phyloP scores from a whole-genome alignment of 2,888 invertebrate genomes.

The Drosophila atripex region DNA sequence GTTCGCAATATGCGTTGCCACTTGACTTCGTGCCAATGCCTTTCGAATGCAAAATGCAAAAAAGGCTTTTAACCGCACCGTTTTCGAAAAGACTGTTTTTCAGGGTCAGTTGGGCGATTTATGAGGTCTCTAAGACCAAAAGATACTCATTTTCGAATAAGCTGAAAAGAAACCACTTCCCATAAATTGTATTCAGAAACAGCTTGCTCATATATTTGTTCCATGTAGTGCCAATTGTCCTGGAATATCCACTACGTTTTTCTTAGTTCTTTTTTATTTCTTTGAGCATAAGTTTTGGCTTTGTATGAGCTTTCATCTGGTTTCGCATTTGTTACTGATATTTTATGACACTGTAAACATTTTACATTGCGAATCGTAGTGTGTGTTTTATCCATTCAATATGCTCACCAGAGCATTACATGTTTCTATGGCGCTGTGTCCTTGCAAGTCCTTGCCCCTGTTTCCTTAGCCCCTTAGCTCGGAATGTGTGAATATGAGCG shows the following conservation, averaged over 20 bases:
- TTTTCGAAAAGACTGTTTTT: conserved; percentile 1
- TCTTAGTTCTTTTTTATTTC: conserved; percentile 20
- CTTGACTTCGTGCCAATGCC: conserved; percentile 53
- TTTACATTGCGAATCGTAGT: conserved; percentile 54
- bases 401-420: conserved; percentile 55
- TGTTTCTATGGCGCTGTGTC: conserved; percentile 44
- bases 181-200: not conserved
- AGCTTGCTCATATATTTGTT: conserved; percentile 1
- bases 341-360: conserved; percentile 77
- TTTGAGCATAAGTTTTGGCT: not conserved
- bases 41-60: conserved; percentile 37
- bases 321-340: conserved; percentile 65
- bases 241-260: conserved; percentile 26
- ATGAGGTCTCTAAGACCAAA: too few species aligned
- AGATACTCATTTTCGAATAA: not conserved
- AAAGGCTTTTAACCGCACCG: conserved; percentile 25
- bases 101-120: not conserved
- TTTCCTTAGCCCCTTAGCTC: not conserved
- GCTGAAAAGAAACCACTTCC: not conserved
- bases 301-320: conserved; percentile 33
- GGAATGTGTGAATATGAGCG: conserved; percentile 21
- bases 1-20: conserved; percentile 65
- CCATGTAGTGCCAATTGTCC: conserved; percentile 45
- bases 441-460: conserved; percentile 49
- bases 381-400: conserved; percentile 49